phyloP scores from a whole-genome alignment of 1,140 invertebrate species.

The Rhagoletis pomonella region DNA sequence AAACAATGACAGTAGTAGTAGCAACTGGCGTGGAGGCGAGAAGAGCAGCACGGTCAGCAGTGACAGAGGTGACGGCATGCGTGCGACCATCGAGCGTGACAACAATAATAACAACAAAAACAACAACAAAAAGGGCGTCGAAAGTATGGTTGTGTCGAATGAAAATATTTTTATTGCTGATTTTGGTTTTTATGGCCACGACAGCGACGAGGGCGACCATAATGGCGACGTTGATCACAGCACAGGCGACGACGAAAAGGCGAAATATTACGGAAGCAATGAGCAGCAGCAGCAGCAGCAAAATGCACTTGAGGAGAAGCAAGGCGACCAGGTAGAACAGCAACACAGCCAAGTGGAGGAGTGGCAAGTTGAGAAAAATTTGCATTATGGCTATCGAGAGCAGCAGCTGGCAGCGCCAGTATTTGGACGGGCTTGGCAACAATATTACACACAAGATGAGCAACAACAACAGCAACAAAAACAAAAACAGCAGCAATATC shows the following conservation, averaged over 20 bases:
- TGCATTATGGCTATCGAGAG: slow-evolving; percentile 23
- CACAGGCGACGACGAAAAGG: neutral
- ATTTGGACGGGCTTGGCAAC: neutral
- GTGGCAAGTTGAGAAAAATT: slow-evolving; percentile 38
- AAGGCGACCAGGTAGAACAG: slow-evolving; percentile 14
- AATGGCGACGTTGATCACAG: neutral
- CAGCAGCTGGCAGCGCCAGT: neutral
- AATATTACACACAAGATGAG: neutral
- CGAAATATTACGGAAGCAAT: neutral
- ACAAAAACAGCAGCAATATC: no score
- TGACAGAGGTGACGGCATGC: neutral
- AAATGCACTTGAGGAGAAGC: neutral
- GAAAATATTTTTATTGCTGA: neutral
- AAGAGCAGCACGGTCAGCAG: no score
- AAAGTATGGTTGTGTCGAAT: neutral
- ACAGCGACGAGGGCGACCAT: neutral
- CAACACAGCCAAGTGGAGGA: slow-evolving; percentile 51
- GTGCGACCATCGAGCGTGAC: neutral
- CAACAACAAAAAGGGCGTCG: neutral
- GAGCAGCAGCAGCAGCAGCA: neutral
- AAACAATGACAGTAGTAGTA: neutral
- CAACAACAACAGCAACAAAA: slow-evolving; percentile 51
- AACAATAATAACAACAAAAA: slow-evolving; percentile 52
- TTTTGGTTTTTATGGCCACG: neutral
- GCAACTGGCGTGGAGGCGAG: neutral